Evolutionary conservation across 2,888 invertebrate genomes (phyloP).

Genomic region (Carpatolechia fugitivella): DNA sequence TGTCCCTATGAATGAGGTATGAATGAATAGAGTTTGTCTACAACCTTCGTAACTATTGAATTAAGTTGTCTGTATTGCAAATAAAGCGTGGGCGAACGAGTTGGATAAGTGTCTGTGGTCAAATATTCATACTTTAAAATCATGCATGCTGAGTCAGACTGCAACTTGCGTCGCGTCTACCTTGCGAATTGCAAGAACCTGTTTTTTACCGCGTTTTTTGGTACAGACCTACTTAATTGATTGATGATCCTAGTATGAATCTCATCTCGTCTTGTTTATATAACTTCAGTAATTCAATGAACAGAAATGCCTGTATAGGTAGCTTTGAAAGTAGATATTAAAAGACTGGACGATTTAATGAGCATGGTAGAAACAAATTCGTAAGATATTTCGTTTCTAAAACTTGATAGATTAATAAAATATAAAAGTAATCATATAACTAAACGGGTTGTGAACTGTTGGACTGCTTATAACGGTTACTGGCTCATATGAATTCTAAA

Average conservation of each 20-base stretch:
- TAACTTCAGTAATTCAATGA: too few species aligned
- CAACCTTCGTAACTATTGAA: slow-evolving; percentile 12
- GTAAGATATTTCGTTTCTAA: too few species aligned
- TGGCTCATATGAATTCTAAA: slow-evolving; percentile 40
- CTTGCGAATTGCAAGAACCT: slow-evolving; percentile 28
- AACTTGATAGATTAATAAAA: slow-evolving; percentile 15
- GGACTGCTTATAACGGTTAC: slow-evolving; percentile 34
- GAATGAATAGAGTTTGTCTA: slow-evolving; percentile 5
- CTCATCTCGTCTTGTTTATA: too few species aligned
- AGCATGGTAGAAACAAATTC: too few species aligned
- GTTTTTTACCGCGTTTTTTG: slow-evolving; percentile 4
- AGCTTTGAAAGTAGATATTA: too few species aligned
- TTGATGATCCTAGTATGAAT: too few species aligned
- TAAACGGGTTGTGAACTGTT: slow-evolving; percentile 43
- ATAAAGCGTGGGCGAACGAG: slow-evolving; percentile 14
- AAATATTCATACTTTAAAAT: slow-evolving; percentile 16
- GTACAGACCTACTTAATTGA: too few species aligned
- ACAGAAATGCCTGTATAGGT: too few species aligned
- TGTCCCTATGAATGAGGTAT: neutral
- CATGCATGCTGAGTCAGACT: slow-evolving; percentile 33
- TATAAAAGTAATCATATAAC: slow-evolving; percentile 27
- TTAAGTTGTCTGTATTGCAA: slow-evolving; percentile 4
- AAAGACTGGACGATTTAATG: too few species aligned
- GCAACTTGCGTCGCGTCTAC: slow-evolving; percentile 27
- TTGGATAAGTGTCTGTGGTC: neutral